Evolutionary conservation across 2,113 vertebrate genomes (phyloP).

Genomic region (Catagonus wagneri): DNA sequence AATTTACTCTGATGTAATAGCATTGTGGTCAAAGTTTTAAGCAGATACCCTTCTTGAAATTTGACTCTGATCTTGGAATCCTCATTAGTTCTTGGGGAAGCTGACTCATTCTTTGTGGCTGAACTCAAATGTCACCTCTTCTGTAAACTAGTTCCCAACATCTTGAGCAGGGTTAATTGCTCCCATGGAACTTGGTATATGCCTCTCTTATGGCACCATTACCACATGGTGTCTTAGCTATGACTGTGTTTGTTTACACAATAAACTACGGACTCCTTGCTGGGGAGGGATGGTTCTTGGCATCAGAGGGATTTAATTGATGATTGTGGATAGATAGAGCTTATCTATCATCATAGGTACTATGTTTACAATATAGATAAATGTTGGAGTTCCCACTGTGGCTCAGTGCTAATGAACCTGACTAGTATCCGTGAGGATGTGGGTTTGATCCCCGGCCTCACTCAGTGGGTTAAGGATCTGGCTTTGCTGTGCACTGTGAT

Average conservation of each 20-base stretch:
- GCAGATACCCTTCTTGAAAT: slow-evolving; percentile 53
- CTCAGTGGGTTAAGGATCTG: too few species aligned
- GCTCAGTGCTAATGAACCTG: too few species aligned
- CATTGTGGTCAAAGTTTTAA: slow-evolving; percentile 54
- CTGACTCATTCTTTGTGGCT: slow-evolving; percentile 56
- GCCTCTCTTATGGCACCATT: neutral
- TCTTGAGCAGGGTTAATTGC: neutral
- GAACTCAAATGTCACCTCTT: slow-evolving; percentile 3
- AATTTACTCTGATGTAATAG: neutral
- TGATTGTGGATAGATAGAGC: neutral
- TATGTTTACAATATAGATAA: neutral
- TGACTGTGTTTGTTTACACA: slow-evolving; percentile 17
- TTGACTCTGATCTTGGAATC: slow-evolving; percentile 38
- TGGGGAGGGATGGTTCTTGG: neutral
- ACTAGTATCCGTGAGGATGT: too few species aligned
- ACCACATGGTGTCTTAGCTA: neutral
- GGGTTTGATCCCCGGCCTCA: too few species aligned
- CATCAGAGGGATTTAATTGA: neutral
- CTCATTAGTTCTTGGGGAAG: slow-evolving; percentile 36
- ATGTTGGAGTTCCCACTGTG: neutral
- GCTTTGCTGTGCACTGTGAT: too few species aligned
- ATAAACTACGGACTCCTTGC: neutral
- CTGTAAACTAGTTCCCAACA: neutral
- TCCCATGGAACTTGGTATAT: slow-evolving; percentile 4
- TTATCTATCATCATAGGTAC: neutral